A percentile compares a stretch with the other conserved stretches of the same genome.
These are phyloP conservation scores for Sisyra terminalis DNA, from an alignment of 2,888 invertebrate genomes.

Conservation along the genomic window DNA sequence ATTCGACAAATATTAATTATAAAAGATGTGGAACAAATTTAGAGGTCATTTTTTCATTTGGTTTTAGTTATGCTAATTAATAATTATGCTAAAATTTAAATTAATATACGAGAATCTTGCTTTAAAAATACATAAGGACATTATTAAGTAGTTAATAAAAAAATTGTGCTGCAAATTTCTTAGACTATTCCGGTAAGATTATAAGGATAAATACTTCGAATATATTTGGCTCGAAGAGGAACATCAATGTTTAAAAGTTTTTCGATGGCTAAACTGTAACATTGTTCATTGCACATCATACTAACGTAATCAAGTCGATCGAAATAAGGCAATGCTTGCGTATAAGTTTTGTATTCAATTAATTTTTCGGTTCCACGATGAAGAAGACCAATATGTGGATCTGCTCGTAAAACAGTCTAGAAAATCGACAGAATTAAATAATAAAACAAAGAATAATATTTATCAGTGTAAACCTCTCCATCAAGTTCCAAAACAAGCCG, in stretches of 20 bases:
- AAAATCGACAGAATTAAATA: slow-evolving; percentile 12
- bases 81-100: too few species aligned
- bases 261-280: slow-evolving; percentile 89
- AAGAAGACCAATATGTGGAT: slow-evolving; percentile 93
- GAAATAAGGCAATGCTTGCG: slow-evolving; percentile 94
- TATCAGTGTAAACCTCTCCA: slow-evolving; percentile 43
- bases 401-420: slow-evolving; percentile 68
- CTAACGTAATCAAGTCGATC: slow-evolving; percentile 96
- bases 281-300: slow-evolving; percentile 99
- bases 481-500: slow-evolving; percentile 71
- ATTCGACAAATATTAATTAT: too few species aligned
- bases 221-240: slow-evolving; percentile 89
- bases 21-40: too few species aligned
- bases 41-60: too few species aligned
- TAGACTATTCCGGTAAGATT: too few species aligned
- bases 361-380: slow-evolving; percentile 97
- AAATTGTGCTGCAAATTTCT: too few species aligned
- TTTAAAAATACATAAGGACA: too few species aligned
- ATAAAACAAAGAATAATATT: neutral
- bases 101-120: too few species aligned
- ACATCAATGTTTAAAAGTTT: slow-evolving; percentile 89
- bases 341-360: slow-evolving; percentile 97
- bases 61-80: too few species aligned
- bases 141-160: too few species aligned
- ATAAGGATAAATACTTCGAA: slow-evolving; percentile 71